Conservation (phyloP, 1,140 invertebrate genomes). For the Trigoniulus corallinus region DNA sequence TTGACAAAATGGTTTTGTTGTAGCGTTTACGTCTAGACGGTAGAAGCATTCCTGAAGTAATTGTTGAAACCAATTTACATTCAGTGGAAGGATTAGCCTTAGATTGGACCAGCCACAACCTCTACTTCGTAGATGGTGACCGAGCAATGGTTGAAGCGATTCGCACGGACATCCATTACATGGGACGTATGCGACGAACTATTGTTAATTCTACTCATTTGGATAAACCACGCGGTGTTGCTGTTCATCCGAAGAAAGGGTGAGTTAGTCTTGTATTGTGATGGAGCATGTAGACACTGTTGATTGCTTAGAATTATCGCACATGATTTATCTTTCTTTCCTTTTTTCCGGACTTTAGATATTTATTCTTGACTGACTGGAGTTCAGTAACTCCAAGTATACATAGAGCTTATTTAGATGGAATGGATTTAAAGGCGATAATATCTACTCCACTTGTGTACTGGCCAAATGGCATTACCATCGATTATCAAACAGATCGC, state of each 20-base stretch:
- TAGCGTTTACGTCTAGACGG: constrained; percentile 57
- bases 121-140: constrained; percentile 69
- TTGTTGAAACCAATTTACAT: constrained; percentile 52
- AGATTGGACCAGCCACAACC: constrained; percentile 81
- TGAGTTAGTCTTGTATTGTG: constrained; percentile 19
- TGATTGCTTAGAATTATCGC: too few relatives aligned
- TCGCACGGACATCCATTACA: constrained; percentile 42
- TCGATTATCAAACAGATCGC: constrained; percentile 60
- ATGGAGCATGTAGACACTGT: too few relatives aligned
- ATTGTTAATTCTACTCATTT: constrained; percentile 51
- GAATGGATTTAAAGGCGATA: constrained; percentile 47
- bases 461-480: constrained; percentile 75
- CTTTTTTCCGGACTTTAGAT: constrained; percentile 23
- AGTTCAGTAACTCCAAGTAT: constrained; percentile 55
- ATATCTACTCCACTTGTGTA: constrained; percentile 47
- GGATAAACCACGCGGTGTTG: constrained; percentile 70
- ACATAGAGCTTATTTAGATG: constrained; percentile 70
- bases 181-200: constrained; percentile 55
- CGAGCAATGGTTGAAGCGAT: constrained; percentile 62
- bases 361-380: constrained; percentile 90
- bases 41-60: constrained; percentile 40
- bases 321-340: too few relatives aligned
- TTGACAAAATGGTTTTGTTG: constrained; percentile 14
- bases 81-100: constrained; percentile 82
- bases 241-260: constrained; percentile 64